Evolutionary conservation across 2,888 invertebrate species (phyloP).

Genomic region (Stenodera caucasica): DNA sequence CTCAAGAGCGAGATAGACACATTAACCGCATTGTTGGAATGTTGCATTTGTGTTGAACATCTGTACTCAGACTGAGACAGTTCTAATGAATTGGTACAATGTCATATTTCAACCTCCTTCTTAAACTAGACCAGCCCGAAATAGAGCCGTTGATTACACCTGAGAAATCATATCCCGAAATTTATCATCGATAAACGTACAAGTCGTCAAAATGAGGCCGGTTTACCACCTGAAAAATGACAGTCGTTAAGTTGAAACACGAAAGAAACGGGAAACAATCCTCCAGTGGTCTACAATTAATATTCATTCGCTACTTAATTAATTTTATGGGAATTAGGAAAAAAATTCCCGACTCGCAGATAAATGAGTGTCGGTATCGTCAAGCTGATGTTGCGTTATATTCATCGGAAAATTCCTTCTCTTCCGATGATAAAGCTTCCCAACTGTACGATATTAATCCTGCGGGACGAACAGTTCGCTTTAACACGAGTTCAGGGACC

Average conservation of each 20-base stretch:
- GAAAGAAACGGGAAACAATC: not conserved
- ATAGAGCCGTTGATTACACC: not conserved
- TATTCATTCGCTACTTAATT: conserved; percentile 1
- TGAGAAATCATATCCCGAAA: not conserved
- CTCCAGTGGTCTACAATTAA: not conserved
- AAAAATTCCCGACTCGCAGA: too few species aligned
- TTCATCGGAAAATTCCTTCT: not conserved
- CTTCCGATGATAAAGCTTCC: too few species aligned
- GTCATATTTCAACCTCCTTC: conserved; percentile 17
- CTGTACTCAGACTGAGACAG: conserved; percentile 17
- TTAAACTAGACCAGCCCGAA: too few species aligned
- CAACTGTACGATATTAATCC: not conserved
- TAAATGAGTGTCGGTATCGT: too few species aligned
- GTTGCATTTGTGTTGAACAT: conserved; percentile 29
- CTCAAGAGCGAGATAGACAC: conserved; percentile 6
- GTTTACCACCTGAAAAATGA: not conserved
- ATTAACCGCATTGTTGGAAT: conserved; percentile 27
- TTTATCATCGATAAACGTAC: too few species aligned
- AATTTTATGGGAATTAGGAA: conserved; percentile 1
- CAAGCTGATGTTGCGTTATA: not conserved
- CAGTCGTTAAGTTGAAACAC: not conserved
- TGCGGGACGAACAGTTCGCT: not conserved
- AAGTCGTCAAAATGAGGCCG: too few species aligned
- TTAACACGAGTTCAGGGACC: not conserved
- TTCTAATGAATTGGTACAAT: conserved; percentile 23